Percentiles rank a stretch among this genome's conserved stretches.
These are phyloP conservation scores for Clavelina lepadiformis DNA, from an alignment of 23 tunicate genomes.

Conservation along the genomic window DNA sequence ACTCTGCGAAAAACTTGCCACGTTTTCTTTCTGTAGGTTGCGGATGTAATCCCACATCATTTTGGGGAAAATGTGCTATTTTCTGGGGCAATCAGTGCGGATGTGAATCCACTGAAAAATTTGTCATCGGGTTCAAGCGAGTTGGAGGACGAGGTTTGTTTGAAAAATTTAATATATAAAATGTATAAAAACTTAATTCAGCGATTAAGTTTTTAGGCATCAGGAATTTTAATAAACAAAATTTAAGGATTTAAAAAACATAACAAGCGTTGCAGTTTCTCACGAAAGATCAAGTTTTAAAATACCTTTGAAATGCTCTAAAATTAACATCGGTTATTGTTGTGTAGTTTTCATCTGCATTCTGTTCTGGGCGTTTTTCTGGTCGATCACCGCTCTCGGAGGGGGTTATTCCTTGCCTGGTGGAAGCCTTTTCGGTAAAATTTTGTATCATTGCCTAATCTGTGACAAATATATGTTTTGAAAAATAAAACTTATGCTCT, in stretches of 20 bases:
- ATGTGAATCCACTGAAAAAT: conserved; percentile 21
- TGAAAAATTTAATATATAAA: no score
- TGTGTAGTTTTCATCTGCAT: conserved; percentile 41
- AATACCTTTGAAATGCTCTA: background rate
- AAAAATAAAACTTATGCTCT: background rate
- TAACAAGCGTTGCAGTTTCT: no score
- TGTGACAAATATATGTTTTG: background rate
- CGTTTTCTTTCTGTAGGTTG: conserved; percentile 26
- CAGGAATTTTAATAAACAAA: no score
- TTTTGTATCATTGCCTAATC: background rate
- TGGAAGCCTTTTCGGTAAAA: conserved; percentile 55
- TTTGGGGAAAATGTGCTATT: conserved; percentile 41
- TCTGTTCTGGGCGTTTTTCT: conserved; percentile 62
- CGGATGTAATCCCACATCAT: conserved; percentile 9
- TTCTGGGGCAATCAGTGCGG: conserved; percentile 45
- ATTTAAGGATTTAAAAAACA: no score
- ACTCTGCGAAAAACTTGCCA: no score
- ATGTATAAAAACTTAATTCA: no score
- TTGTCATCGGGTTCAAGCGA: conserved; percentile 28
- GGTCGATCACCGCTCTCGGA: conserved; percentile 58
- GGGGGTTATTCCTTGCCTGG: conserved; percentile 45
- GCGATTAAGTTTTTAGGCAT: no score
- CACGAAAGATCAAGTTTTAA: background rate
- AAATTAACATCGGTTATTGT: background rate
- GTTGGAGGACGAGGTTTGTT: conserved; percentile 37